These are phyloP conservation scores for Vollenhovia emeryi DNA, from an alignment of 1,140 invertebrate species.

Conservation along the genomic window DNA sequence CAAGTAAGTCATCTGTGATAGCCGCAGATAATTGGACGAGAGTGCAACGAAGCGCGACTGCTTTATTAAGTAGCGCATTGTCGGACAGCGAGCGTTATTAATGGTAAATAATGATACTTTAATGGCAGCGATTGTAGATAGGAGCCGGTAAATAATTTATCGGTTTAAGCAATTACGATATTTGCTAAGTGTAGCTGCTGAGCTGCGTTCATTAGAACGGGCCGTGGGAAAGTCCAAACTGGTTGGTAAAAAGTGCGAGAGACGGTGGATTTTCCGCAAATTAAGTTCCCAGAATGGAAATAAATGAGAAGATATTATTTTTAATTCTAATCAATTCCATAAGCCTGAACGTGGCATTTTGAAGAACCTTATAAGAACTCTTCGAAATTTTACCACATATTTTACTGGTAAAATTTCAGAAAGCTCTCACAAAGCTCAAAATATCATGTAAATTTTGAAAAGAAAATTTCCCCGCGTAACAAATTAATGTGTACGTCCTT, in stretches of 20 bases:
- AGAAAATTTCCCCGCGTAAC: no score
- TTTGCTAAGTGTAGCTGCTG: background rate
- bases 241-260: background rate
- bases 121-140: slow-evolving; percentile 14
- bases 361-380: no score
- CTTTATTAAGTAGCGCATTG: slow-evolving; percentile 32
- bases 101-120: slow-evolving; percentile 23
- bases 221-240: slow-evolving; percentile 1
- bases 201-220: background rate
- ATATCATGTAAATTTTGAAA: no score
- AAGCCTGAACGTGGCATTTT: no score
- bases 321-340: no score
- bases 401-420: no score
- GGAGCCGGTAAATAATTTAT: slow-evolving; percentile 17
- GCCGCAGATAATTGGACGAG: background rate
- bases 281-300: background rate
- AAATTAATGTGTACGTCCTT: background rate
- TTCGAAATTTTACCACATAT: no score
- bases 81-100: slow-evolving; percentile 9
- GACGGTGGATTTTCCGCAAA: background rate
- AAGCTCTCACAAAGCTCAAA: no score
- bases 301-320: background rate
- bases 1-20: background rate
- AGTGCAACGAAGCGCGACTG: slow-evolving; percentile 15
- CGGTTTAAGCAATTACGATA: slow-evolving; percentile 8